phyloP scores from a whole-genome alignment of 2,113 vertebrate species.

The Leptosomus discolor region DNA sequence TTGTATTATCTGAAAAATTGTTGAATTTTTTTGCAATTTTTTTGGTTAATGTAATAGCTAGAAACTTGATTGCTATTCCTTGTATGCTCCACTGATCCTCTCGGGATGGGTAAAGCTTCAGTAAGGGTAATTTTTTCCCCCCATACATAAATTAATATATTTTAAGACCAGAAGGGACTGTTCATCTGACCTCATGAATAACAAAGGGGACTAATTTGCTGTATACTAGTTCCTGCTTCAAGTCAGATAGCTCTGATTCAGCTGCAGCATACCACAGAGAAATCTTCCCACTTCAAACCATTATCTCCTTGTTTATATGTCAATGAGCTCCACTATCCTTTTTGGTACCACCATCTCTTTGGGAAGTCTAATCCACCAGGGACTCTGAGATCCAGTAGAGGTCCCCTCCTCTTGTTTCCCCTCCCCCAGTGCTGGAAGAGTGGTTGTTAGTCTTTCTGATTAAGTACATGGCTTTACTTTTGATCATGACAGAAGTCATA shows the following conservation, averaged over 20 bases:
- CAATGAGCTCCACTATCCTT: not conserved
- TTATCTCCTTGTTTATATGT: not conserved
- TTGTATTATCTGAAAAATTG: not conserved
- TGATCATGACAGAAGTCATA: not conserved
- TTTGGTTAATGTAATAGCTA: not conserved
- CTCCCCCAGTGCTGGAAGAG: not conserved
- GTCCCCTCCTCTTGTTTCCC: not conserved
- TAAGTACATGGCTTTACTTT: not conserved
- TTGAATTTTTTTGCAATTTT: not conserved
- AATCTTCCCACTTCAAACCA: not conserved
- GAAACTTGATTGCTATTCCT: not conserved
- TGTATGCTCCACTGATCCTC: not conserved
- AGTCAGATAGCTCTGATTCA: not conserved
- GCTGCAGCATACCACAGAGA: not conserved
- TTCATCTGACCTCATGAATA: not conserved
- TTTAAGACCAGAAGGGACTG: slow-evolving; percentile 1
- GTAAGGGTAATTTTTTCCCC: not conserved
- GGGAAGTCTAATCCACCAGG: not conserved
- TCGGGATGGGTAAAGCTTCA: not conserved
- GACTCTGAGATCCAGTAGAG: not conserved
- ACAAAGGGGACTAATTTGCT: not conserved
- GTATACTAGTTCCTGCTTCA: not conserved
- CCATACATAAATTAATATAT: not conserved
- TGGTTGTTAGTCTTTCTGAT: not conserved
- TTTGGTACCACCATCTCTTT: not conserved